A percentile compares a stretch with the other conserved stretches of the same genome.
These are phyloP conservation scores for Scophthalmus maximus DNA, from an alignment of 2,113 vertebrate species.

Conservation along the genomic window DNA sequence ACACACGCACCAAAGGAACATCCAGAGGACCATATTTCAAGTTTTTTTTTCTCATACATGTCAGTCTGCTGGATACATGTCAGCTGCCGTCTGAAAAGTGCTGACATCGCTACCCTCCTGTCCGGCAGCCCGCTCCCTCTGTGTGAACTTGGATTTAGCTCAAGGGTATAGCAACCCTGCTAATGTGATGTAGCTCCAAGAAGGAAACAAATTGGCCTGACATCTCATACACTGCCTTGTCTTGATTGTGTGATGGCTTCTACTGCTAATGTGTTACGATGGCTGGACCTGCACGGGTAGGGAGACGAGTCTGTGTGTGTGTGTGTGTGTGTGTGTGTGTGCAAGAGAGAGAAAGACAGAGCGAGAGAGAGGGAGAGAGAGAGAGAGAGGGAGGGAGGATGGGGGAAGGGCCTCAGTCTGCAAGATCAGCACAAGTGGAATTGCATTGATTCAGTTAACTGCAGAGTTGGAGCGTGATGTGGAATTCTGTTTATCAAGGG, in stretches of 20 bases:
- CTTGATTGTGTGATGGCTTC: constrained; percentile 82
- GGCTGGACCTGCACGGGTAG: constrained; percentile 70
- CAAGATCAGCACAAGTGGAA: constrained; percentile 85
- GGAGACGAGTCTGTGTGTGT: constrained; percentile 50
- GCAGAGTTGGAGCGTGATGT: constrained; percentile 83
- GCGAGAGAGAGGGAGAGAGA: constrained; percentile 24
- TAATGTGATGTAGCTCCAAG: constrained; percentile 80
- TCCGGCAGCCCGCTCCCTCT: constrained; percentile 71
- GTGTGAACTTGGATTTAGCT: constrained; percentile 83
- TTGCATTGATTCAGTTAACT: constrained; percentile 85
- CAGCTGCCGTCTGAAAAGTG: constrained; percentile 78
- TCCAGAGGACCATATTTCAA: constrained; percentile 63
- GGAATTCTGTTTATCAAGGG: constrained; percentile 81
- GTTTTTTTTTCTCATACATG: constrained; percentile 64
- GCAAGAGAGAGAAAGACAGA: constrained; percentile 19
- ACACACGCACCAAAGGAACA: constrained; percentile 53
- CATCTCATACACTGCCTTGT: constrained; percentile 78
- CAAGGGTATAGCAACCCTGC: constrained; percentile 80
- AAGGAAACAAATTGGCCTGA: constrained; percentile 83
- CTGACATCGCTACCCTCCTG: constrained; percentile 78
- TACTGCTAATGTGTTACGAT: constrained; percentile 82
- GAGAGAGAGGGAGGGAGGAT: constrained; percentile 34
- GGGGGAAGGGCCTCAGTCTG: constrained; percentile 81
- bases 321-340: constrained; percentile 28
- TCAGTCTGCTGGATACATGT: constrained; percentile 76